Base-by-base conservation (phyloP, 2,888 invertebrate genomes). In the Agelastica alni region DNA sequence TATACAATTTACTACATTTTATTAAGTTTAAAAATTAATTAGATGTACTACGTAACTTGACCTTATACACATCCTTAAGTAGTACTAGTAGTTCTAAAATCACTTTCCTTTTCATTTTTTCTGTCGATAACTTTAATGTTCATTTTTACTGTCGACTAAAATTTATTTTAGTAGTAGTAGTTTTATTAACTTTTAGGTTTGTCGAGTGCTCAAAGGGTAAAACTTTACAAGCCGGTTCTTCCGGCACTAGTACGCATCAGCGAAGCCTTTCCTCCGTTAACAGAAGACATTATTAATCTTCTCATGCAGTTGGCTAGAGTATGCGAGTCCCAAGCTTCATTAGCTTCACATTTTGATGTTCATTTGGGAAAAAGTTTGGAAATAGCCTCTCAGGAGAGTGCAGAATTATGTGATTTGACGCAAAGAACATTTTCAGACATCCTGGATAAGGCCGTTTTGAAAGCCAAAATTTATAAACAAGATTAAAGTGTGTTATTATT, bases 261-360 rank as follows among this genome's bases (percentile, higher is more conserved):
- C 66, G 86, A 88, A 61, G 95, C 96, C 0, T 96, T 97, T 75
- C 96, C 96, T 2, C 92, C 95, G 0, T 79, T 97, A 6, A 84
- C 90, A 37, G 95, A 96, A 66, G 96, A 96, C 70, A 89, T 92
- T 10, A 86, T 92, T 0, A 87, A 88, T 12, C 81, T 97, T 17
- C 77, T 97, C 45, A 81, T 92, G 73, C 93, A 94, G 75, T 80
- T 96, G 13, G 96, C 93, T 1, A 83, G 90, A 63, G 88, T 94
- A 55, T 88, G 90, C 59, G 85, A 90, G 62, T 91, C 93, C 0
- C 92, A 94, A 73, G 88, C 89, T 0, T 89, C 91, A 1, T 79
- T 93, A 17, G 72, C 74, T 5, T 76, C 76, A 0, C 75, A 76
- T 62, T 73, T 77, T 43, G 76, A 77, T 54, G 71, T 70, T 6